These are phyloP conservation scores for Drosophila villosipedis DNA, from an alignment of 2,888 invertebrate species.

Conservation along the genomic window DNA sequence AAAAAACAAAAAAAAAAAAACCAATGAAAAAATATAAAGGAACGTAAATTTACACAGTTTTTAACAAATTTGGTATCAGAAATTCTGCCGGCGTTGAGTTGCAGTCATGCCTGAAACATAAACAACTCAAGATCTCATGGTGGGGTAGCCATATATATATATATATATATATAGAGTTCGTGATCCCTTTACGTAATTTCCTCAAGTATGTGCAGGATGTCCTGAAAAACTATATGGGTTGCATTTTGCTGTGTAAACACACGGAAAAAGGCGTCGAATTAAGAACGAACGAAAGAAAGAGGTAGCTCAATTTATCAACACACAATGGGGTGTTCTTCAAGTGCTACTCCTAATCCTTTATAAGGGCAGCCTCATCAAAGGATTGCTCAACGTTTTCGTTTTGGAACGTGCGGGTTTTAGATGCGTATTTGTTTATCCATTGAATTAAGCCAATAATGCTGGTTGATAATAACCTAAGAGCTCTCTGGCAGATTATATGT, in stretches of 20 bases:
- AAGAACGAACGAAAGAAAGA: constrained; percentile 41
- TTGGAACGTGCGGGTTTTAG: constrained; percentile 72
- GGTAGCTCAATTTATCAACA: constrained; percentile 29
- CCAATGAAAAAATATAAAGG: constrained; percentile 34
- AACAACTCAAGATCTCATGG: constrained; percentile 71
- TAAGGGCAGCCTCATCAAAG: constrained; percentile 65
- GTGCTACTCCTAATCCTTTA: constrained; percentile 63
- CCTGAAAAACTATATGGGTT: constrained; percentile 67
- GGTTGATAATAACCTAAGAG: constrained; percentile 28
- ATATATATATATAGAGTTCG: constrained; percentile 52
- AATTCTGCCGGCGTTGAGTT: constrained; percentile 66
- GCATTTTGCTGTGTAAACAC: constrained; percentile 76
- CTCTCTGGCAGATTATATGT: background rate
- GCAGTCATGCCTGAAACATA: constrained; percentile 79
- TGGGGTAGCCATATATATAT: background rate
- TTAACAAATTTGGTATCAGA: constrained; percentile 71
- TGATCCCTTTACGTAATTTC: constrained; percentile 80
- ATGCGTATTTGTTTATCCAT: constrained; percentile 46
- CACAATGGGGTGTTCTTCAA: constrained; percentile 57
- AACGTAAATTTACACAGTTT: constrained; percentile 78
- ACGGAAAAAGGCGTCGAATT: constrained; percentile 72
- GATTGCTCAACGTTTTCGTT: constrained; percentile 40
- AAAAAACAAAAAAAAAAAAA: constrained; percentile 15
- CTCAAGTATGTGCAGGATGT: constrained; percentile 67
- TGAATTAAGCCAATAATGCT: constrained; percentile 50